Conservation (phyloP, 2,797 vertebrate species). For the Bradypodion pumilum region DNA sequence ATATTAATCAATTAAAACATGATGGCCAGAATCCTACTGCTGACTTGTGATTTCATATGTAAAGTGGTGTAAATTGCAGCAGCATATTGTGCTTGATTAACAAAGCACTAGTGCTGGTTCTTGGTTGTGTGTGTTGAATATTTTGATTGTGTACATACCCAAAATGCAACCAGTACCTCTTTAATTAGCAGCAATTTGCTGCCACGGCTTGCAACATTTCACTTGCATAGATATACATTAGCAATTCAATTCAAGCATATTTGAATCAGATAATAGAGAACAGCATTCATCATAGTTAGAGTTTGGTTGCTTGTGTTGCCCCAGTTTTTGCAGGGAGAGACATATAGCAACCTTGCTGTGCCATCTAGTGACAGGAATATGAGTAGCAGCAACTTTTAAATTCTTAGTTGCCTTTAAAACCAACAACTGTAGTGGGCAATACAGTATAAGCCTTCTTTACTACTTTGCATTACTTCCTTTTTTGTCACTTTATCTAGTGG, state of each 20-base stretch:
- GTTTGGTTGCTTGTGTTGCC: not conserved
- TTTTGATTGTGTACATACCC: no score
- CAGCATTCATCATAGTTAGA: not conserved
- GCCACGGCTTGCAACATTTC: no score
- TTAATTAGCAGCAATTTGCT: no score
- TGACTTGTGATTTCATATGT: no score
- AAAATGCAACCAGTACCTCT: no score
- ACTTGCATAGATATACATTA: no score
- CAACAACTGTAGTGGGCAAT: not conserved
- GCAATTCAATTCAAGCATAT: not conserved
- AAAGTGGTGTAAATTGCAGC: no score
- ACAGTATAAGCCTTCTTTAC: not conserved
- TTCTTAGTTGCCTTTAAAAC: not conserved
- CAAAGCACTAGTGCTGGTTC: no score
- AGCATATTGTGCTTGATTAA: no score
- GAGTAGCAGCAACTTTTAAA: constrained; percentile 40
- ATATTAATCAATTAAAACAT: no score
- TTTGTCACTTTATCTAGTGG: not conserved
- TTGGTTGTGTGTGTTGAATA: no score
- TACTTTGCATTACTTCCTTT: not conserved
- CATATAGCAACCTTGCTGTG: constrained; percentile 55
- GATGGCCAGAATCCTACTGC: no score
- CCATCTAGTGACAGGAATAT: constrained; percentile 68
- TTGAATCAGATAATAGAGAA: not conserved
- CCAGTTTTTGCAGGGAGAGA: constrained; percentile 6